Evolutionary conservation across 2,888 invertebrate genomes (phyloP), one percentile per base, ranked within the genome.

Genomic region (Spodoptera picta): DNA sequence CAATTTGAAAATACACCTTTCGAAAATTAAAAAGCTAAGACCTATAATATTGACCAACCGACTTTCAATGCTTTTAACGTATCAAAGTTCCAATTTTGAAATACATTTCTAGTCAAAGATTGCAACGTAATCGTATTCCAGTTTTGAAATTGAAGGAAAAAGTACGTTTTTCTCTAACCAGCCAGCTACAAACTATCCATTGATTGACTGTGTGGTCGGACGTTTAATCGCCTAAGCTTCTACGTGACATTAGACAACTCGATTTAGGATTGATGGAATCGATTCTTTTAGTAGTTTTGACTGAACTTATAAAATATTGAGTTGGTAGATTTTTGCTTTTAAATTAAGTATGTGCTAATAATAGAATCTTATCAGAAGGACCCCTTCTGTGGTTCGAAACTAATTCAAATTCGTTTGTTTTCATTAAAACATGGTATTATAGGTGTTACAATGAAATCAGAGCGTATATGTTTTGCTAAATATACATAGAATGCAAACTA

Each of bases 71-170:
- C 60, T 64, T 59, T 61, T 59, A 68, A 45, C 23, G 51, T 36
- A 60, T 58, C 59, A 61, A 48, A 57, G 61, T 63, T 64, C 45
- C 53, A 61, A 61, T 71, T 67, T 69, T 49, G 73, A 75, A 74
- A 60, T 65, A 71, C 69, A 76, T 68, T 69, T 56, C 27, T 57
- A 55, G 50, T 68, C 69, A 59, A 58, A 71, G 65, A 64, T 65
- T 43, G 53, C 36, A 43, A 61, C 47, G 52, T 47, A 69, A 66
- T 70, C 55, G 64, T 64, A 65, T 78, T 76, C 70, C 66, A 77
- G 65, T 70, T 73, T 75, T 59, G 61, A 78, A 73, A 80, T 71
- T 67, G 70, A 73, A 65, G 63, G 50, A 70, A 78, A 75, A 72
- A 58, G 49, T 57, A 62, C 27, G 0, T 27, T 75, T 27, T 75